Evolutionary conservation across 2,113 vertebrate species (phyloP).

Genomic region (Grammomys dolichurus): DNA sequence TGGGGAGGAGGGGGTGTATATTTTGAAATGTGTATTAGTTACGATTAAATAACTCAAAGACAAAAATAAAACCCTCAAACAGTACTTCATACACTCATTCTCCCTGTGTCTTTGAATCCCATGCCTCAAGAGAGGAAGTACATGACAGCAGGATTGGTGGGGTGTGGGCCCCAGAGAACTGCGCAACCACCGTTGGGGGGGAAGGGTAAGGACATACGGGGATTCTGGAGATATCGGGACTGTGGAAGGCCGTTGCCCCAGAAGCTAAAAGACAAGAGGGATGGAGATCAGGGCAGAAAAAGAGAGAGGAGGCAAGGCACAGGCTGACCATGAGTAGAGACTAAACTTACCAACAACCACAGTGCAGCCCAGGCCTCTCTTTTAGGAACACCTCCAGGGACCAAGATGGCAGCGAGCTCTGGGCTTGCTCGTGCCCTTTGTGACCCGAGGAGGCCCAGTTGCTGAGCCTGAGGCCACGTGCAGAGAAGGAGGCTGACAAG

Average conservation of each 20-base stretch:
- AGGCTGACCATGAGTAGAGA: fast-evolving
- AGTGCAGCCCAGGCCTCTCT: fast-evolving
- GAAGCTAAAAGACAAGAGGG: background rate
- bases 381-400: fast-evolving
- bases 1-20: background rate
- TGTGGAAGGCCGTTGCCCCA: background rate
- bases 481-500: fast-evolving
- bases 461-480: fast-evolving
- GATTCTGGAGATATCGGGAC: background rate
- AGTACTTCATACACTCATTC: fast-evolving
- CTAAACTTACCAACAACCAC: background rate
- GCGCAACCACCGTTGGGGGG: background rate
- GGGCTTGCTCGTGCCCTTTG: fast-evolving
- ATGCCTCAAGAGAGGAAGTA: too few relatives aligned
- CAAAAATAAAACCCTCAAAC: background rate
- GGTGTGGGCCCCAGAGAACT: background rate
- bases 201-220: too few relatives aligned
- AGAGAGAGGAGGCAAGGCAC: fast-evolving
- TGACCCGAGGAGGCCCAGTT: background rate
- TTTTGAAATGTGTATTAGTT: background rate
- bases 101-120: background rate
- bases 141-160: background rate
- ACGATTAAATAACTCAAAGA: background rate
- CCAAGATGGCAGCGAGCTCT: constrained; percentile 33
- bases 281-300: fast-evolving